A percentile compares a stretch with the other conserved stretches of the same genome.
phyloP scores from a whole-genome alignment of 2,113 vertebrate genomes.

The Cebidichthys violaceus region DNA sequence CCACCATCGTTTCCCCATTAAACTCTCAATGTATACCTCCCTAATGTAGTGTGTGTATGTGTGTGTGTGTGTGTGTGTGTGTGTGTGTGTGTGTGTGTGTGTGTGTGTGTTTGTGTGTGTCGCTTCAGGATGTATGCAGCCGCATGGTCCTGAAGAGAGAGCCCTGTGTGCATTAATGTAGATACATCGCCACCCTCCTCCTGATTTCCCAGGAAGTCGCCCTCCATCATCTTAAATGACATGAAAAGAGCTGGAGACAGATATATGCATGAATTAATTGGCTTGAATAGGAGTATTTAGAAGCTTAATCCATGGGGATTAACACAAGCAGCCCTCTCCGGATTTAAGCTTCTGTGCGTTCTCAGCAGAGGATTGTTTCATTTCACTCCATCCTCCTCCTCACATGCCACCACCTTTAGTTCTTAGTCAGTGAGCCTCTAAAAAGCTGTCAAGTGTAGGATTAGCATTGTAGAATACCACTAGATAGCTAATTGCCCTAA shows the following conservation, averaged over 20 bases:
- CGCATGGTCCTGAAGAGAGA: conserved; percentile 63
- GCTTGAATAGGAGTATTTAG: conserved; percentile 85
- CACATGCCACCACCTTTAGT: conserved; percentile 73
- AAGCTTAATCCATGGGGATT: conserved; percentile 83
- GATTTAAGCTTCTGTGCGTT: conserved; percentile 77
- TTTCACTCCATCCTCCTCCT: conserved; percentile 70
- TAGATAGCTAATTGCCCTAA: conserved; percentile 67
- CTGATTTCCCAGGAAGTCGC: conserved; percentile 80
- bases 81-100: neutral
- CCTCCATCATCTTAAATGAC: conserved; percentile 79
- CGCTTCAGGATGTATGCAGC: conserved; percentile 64
- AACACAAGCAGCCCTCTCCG: conserved; percentile 76
- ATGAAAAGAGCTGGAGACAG: conserved; percentile 78
- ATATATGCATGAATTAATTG: conserved; percentile 87
- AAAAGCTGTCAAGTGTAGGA: conserved; percentile 77
- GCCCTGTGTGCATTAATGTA: conserved; percentile 79
- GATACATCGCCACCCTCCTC: conserved; percentile 67
- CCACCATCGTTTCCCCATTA: conserved; percentile 62
- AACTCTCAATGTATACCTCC: conserved; percentile 74
- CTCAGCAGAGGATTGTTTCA: conserved; percentile 78
- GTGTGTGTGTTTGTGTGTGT: conserved; percentile 4
- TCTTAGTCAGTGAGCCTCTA: conserved; percentile 73
- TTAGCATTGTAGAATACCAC: conserved; percentile 66
- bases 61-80: conserved; percentile 19
- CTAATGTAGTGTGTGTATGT: conserved; percentile 35